Evolutionary conservation across 2,797 vertebrate species (phyloP), one percentile per base, ranked within the genome.

Genomic region (Champsocephalus gunnari): DNA sequence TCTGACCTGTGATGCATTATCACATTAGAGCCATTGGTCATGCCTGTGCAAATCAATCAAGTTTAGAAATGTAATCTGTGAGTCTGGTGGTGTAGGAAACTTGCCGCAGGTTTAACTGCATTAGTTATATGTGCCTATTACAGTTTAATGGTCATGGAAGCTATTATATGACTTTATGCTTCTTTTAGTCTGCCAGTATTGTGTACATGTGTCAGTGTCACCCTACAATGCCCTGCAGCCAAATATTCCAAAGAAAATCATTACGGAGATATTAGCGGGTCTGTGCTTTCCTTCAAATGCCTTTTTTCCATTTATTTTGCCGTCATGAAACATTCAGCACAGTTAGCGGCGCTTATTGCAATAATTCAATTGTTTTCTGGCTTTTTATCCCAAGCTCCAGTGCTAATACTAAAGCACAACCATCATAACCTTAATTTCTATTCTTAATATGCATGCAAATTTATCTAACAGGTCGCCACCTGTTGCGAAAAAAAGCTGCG

Each of bases 151-250:
- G 73, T 70, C 74, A 82, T 72, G 73, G 71, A 81, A 81, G 81
- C 87, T 75, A 76, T 90, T 89, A 83, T 82, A 78, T 81, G 75
- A 75, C 43, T 66, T 48, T 82, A 28, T 79, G 81, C 56, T 83
- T 83, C 74, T 85, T 88, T 86, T 66, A 76, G 74, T 73, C 67
- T 24, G 74, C 71, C 77, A 66, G 82, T 87, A 92, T 83, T 87
- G 89, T 88, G 83, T 81, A 90, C 80, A 88, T 88, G 89, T 84
- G 88, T 88, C 87, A 87, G 89, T 84, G 88, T 88, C 87, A 87
- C 73, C 24, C 77, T 24, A 67, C 70, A 75, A 89, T 88, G 63
- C 83, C 88, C 80, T 66, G 70, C 75, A 88, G 91, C 77, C 64
- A 82, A 68, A 82, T 78, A 64, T 81, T 87, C 45, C 71, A 75